Base-by-base conservation (phyloP, 53 echinoderm and acorn worm genomes). In the Patiria pectinifera region DNA sequence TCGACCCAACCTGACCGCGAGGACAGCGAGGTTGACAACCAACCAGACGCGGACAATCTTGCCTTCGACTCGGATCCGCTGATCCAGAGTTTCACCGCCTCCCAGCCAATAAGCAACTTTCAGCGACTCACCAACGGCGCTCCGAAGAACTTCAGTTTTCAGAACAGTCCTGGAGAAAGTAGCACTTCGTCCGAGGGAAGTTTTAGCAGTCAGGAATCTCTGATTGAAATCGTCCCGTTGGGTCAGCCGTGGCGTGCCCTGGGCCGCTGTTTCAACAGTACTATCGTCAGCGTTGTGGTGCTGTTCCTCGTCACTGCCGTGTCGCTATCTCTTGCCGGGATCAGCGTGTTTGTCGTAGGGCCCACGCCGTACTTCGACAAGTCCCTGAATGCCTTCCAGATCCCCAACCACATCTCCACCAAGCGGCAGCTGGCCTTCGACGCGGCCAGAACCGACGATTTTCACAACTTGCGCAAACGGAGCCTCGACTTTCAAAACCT, bases 311-410 rank as follows among this genome's bases (percentile, higher is more conserved):
- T 93, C 45, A 76, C 89, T 18, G 91, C 83, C 0, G 83, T 83
- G 11, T 95, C 96, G 10, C 66, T 94, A 1, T 49, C 91, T 5
- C 77, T 98, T 0, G 95, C 94, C 23, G 91, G 89, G 11, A 49
- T 96, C 15, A 84, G 93, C 4, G 89, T 96, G 26, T 93, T 94
- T 26, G 94, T 94, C 0, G 95, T 94, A 44, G 92, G 96, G 35
- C 94, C 94, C 11, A 61, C 89, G 35, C 98, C 99, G 1, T 92
- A 96, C 84, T 96, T 97, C 89, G 99, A 97, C 92, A 95, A 94
- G 62, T 97, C 98, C 3, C 94, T 98, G 16, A 95, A 98, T 74
- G 95, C 98, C 0, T 97, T 98, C 70, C 88, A 98, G 91, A 97
- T 98, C 76, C 96, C 99, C 0, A 95, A 98, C 71, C 99, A 98